A percentile compares a stretch with the other conserved stretches of the same genome.
Evolutionary conservation across 2,113 vertebrate genomes (phyloP).

Genomic region (Formicarius rufipectus): DNA sequence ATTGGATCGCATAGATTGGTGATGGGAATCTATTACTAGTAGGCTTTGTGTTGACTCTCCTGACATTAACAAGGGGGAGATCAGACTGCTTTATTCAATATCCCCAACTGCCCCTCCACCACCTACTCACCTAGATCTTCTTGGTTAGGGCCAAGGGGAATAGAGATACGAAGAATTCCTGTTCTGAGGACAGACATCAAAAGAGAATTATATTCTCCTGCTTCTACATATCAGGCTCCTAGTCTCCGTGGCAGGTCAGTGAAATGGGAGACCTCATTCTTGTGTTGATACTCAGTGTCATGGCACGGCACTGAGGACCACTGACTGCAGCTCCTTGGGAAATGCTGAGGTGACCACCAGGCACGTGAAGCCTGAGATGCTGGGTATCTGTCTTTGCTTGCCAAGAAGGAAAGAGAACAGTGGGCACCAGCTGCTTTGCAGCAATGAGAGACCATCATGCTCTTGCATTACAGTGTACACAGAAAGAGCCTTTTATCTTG

Average conservation of each 20-base stretch:
- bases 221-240: neutral
- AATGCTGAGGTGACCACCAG: neutral
- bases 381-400: neutral
- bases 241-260: neutral
- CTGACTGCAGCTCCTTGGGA: neutral
- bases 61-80: neutral
- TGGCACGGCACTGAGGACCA: fast-evolving
- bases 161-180: neutral
- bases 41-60: neutral
- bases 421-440: neutral
- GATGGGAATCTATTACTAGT: neutral
- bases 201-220: neutral
- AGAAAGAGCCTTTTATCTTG: neutral
- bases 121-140: neutral
- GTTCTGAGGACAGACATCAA: neutral
- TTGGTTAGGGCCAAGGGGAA: neutral
- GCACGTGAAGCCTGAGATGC: neutral
- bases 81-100: neutral
- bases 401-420: neutral
- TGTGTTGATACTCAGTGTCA: neutral
- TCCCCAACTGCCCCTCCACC: neutral
- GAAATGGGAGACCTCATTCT: neutral
- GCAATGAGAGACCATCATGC: neutral
- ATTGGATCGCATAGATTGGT: neutral
- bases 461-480: neutral